These are phyloP conservation scores for Microplitis manilae DNA, from an alignment of 2,888 invertebrate genomes.

Conservation along the genomic window DNA sequence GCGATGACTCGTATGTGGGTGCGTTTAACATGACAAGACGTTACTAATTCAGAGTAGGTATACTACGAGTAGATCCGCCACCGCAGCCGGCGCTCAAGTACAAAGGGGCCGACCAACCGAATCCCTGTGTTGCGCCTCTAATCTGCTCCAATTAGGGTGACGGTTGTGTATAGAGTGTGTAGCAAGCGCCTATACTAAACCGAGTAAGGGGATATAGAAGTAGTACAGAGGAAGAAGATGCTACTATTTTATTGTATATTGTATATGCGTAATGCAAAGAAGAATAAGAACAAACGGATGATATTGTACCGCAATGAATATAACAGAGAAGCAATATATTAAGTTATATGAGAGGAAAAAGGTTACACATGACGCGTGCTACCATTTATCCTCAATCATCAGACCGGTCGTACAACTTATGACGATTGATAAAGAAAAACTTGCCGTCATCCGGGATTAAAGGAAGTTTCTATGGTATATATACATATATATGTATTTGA, in stretches of 20 bases:
- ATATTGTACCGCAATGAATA: constrained; percentile 1
- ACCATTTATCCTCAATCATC: constrained; percentile 71
- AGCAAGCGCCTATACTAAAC: constrained; percentile 19
- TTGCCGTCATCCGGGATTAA: constrained; percentile 63
- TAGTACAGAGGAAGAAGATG: constrained; percentile 34
- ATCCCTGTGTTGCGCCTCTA: constrained; percentile 69
- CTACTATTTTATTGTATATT: background rate
- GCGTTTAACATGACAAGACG: constrained; percentile 68
- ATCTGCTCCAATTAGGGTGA: constrained; percentile 69
- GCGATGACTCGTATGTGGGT: constrained; percentile 52
- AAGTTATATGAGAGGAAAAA: constrained; percentile 45
- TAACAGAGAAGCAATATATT: constrained; percentile 6
- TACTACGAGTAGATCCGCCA: constrained; percentile 52
- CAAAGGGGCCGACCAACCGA: constrained; percentile 68
- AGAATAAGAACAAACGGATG: constrained; percentile 31
- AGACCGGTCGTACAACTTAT: constrained; percentile 60
- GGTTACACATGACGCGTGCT: constrained; percentile 68
- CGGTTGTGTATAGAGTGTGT: constrained; percentile 42
- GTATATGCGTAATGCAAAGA: constrained; percentile 25
- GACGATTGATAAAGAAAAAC: constrained; percentile 67
- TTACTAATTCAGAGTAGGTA: constrained; percentile 68
- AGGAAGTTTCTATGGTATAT: constrained; percentile 52
- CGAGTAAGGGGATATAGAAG: background rate
- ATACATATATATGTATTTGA: background rate
- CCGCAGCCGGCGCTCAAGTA: constrained; percentile 53